A percentile compares a stretch with the other conserved stretches of the same genome.
Evolutionary conservation across 64 coral and sea anemone species (phyloP).

Genomic region (Stichodactyla mertensii): DNA sequence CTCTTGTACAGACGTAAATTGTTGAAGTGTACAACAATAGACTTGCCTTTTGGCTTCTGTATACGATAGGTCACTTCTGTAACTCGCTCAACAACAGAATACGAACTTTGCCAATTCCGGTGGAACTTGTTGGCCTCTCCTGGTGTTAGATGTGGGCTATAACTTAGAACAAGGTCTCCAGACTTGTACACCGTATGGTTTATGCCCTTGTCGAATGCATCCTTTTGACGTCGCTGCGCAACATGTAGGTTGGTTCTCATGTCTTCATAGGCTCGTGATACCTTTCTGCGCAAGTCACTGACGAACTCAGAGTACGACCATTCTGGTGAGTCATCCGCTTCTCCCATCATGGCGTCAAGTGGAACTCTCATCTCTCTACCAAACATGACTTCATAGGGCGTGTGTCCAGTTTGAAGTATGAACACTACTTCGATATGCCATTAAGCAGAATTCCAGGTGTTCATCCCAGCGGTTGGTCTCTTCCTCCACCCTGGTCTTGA

Average conservation of each 20-base stretch:
- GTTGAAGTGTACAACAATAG: not conserved
- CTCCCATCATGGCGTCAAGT: conserved; percentile 36
- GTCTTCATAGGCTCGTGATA: conserved; percentile 28
- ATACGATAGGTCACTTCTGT: conserved; percentile 53
- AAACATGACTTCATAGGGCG: conserved; percentile 32
- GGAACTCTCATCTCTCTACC: conserved; percentile 42
- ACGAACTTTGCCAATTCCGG: conserved; percentile 21
- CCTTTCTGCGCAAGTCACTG: not conserved
- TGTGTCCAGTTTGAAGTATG: conserved; percentile 31
- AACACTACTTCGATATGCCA: conserved; percentile 44
- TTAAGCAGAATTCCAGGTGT: conserved; percentile 24
- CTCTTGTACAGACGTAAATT: conserved; percentile 23
- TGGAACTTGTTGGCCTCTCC: conserved; percentile 39
- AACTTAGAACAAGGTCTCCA: too few species aligned
- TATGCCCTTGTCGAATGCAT: too few species aligned
- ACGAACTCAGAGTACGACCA: conserved; percentile 25
- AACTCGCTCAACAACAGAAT: conserved; percentile 27
- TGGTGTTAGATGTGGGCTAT: too few species aligned
- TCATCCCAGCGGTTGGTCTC: conserved; percentile 14
- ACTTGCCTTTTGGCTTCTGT: not conserved
- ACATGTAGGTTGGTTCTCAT: conserved; percentile 19
- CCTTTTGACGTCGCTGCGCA: conserved; percentile 38
- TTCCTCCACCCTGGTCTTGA: conserved; percentile 35
- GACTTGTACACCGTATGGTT: too few species aligned
- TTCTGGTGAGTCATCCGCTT: not conserved